These are phyloP conservation scores for Bergia puertoricense DNA, from an alignment of 92 coral and sea anemone species.

Conservation along the genomic window DNA sequence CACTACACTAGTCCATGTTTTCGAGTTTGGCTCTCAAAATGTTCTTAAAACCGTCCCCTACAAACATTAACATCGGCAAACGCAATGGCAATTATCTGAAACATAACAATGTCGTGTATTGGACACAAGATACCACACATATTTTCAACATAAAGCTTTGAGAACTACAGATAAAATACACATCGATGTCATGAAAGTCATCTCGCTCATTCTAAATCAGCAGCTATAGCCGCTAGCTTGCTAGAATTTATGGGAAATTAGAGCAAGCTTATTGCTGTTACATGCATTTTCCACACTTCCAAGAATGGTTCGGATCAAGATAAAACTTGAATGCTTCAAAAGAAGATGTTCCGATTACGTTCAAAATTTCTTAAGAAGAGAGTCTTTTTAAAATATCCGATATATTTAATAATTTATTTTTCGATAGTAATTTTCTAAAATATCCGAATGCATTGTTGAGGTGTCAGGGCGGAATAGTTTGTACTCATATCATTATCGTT, in stretches of 20 bases:
- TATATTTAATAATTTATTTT: too few species aligned
- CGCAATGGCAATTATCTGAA: neutral
- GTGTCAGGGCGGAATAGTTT: neutral
- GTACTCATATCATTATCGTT: neutral
- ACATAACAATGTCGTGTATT: neutral
- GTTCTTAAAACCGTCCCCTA: too few species aligned
- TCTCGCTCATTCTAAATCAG: neutral
- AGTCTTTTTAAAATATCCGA: neutral
- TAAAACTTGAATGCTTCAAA: neutral
- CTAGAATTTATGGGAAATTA: neutral
- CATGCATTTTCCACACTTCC: neutral
- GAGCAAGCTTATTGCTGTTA: neutral
- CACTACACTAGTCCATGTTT: neutral
- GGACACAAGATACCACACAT: neutral
- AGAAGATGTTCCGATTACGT: too few species aligned
- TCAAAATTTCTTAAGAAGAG: too few species aligned
- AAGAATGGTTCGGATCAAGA: neutral
- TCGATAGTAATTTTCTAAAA: too few species aligned
- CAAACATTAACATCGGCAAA: neutral
- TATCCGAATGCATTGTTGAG: neutral
- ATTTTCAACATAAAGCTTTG: neutral
- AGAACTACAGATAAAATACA: neutral
- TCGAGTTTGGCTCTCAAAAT: neutral
- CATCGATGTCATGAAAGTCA: neutral
- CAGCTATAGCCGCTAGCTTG: neutral